Evolutionary conservation across 2,888 invertebrate species (phyloP), one percentile per base, ranked within the genome.

Genomic region (Chloromyia formosa): DNA sequence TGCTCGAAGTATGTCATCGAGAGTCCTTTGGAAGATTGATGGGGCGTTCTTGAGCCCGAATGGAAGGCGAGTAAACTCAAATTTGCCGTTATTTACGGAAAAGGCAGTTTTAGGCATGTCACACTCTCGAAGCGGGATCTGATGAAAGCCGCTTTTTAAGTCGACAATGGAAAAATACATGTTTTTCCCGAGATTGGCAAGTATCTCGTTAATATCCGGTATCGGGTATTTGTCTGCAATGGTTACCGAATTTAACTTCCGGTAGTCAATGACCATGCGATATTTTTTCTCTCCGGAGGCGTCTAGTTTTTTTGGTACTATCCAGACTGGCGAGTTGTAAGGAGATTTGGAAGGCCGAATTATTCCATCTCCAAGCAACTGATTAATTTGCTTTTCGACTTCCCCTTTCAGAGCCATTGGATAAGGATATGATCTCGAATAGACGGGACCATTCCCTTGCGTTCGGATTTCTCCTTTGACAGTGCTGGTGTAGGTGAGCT

Each of bases 201-300:
- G 68, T 12, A 68, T 23, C 22, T 49, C 68, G 3, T 49, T 68
- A 22, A 68, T 49, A n/a, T 68, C 68, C 23, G 68, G 68, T 22
- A 68, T 68, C 0, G 49, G 68, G 23, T 68, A 49, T 1, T 53
- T n/a, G 23, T 68, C 49, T 12, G 68, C 22, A 16, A 68, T 68
- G 35, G 71, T 71, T 18, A 71, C 54, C 16, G 54, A n/a, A n/a
- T n/a, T n/a, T n/a, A n/a, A n/a, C n/a, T n/a, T n/a, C n/a, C n/a
- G n/a, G n/a, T n/a, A 72, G 42, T 58, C 72, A 12, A 72, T 22
- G 7, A 72, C 58, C 42, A 58, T 16, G 14, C 71, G 71, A 56
- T 71, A 71, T 42, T 72, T 42, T 58, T 58, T 60, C n/a, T 72
- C 72, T n/a, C 60, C 72, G 1, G 72, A 71, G 23, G 42, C 40